Evolutionary conservation across 2,797 vertebrate species (phyloP).

Genomic region (Labeo calbasu): DNA sequence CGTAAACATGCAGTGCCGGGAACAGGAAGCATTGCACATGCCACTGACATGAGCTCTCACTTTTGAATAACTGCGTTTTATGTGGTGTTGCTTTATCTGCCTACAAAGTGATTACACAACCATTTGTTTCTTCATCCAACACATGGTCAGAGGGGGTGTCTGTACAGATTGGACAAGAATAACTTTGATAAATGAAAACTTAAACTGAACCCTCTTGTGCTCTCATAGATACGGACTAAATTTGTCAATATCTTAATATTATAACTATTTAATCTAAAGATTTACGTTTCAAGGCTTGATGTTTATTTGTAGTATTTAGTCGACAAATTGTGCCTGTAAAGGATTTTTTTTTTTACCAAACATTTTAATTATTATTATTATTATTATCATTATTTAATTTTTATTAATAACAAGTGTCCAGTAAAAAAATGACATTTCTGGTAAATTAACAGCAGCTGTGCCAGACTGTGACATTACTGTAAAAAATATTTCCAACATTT

Average conservation of each 20-base stretch:
- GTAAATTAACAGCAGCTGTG: no score
- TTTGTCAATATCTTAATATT: background rate
- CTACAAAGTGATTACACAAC: background rate
- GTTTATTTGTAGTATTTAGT: background rate
- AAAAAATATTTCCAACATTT: no score
- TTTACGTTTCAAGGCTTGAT: background rate
- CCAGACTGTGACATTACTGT: no score
- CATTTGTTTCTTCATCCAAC: background rate
- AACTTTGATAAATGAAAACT: background rate
- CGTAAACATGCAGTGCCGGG: constrained; percentile 1
- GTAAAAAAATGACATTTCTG: no score
- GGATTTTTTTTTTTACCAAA: no score
- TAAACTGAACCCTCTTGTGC: background rate
- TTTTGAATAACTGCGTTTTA: constrained; percentile 7
- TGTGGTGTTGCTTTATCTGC: background rate
- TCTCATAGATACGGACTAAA: background rate
- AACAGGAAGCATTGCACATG: constrained; percentile 37
- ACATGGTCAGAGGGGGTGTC: background rate
- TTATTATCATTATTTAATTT: no score
- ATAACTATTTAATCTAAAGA: background rate
- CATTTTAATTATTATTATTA: no score
- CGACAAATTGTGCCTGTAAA: no score
- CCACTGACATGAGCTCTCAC: constrained; percentile 3
- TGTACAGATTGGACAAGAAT: background rate
- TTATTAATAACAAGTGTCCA: no score